phyloP scores from a whole-genome alignment of 2,888 invertebrate genomes.

The Pherbina coryleti region DNA sequence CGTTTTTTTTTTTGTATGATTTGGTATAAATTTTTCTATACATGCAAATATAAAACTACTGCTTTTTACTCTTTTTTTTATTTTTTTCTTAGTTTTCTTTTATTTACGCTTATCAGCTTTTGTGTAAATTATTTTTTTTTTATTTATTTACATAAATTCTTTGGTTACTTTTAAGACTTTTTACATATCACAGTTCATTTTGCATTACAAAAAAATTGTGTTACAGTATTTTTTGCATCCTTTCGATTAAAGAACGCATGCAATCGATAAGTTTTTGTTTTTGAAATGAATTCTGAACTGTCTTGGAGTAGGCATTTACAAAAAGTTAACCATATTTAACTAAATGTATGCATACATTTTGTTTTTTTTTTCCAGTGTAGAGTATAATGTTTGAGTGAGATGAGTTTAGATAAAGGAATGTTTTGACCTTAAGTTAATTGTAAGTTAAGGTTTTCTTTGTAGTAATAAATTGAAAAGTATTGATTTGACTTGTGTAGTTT shows the following conservation, averaged over 20 bases:
- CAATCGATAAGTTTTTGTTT: constrained; percentile 43
- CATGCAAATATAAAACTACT: not conserved
- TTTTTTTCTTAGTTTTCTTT: not conserved
- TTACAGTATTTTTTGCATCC: constrained; percentile 36
- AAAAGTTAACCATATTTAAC: no score
- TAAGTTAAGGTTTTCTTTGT: constrained; percentile 36
- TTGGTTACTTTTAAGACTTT: constrained; percentile 36
- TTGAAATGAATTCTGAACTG: constrained; percentile 54
- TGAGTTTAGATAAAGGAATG: constrained; percentile 16
- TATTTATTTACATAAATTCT: constrained; percentile 32
- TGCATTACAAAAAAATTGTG: constrained; percentile 41
- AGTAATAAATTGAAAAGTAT: constrained; percentile 43
- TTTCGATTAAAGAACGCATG: constrained; percentile 42
- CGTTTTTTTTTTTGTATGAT: not conserved
- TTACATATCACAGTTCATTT: constrained; percentile 53
- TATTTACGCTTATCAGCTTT: not conserved
- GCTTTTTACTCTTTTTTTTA: not conserved
- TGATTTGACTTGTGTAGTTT: constrained; percentile 24
- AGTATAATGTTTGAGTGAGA: not conserved
- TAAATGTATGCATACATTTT: not conserved
- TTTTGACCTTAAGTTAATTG: not conserved
- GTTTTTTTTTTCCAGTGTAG: constrained; percentile 10
- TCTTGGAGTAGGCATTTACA: constrained; percentile 10
- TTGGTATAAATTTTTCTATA: not conserved
- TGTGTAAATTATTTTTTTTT: not conserved